Conservation (phyloP, 2,113 vertebrate genomes). For the Gnathonemus longibarbis region DNA sequence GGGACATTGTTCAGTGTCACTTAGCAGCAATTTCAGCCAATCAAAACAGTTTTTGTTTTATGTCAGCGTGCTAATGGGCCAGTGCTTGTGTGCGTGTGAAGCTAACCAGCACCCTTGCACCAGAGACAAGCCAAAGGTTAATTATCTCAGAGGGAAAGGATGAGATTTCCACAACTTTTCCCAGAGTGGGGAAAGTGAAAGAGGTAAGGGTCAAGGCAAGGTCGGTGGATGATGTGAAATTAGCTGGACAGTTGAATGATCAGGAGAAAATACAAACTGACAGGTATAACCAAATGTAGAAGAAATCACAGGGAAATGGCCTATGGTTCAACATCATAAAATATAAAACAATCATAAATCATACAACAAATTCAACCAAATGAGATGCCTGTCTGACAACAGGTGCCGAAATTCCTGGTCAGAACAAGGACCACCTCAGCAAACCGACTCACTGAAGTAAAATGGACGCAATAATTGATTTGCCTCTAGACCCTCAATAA, state of each 20-base stretch:
- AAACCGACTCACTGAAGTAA: background rate
- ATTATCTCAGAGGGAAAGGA: constrained; percentile 67
- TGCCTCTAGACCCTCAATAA: background rate
- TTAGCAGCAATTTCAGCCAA: constrained; percentile 71
- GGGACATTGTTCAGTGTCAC: constrained; percentile 65
- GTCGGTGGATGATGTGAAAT: constrained; percentile 67
- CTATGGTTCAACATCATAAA: constrained; percentile 20
- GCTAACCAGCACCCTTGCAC: constrained; percentile 53
- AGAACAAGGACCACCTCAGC: background rate
- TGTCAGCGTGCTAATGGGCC: constrained; percentile 73
- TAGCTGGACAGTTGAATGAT: constrained; percentile 66
- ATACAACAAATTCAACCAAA: constrained; percentile 64
- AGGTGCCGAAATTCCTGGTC: background rate
- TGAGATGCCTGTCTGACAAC: constrained; percentile 68
- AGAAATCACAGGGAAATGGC: constrained; percentile 34
- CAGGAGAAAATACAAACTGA: constrained; percentile 47
- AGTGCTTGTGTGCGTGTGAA: constrained; percentile 68
- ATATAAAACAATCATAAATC: no score
- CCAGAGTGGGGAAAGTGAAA: constrained; percentile 48
- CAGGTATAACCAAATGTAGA: constrained; percentile 57
- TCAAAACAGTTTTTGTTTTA: constrained; percentile 77
- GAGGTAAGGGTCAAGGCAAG: constrained; percentile 49
- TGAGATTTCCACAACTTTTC: constrained; percentile 74
- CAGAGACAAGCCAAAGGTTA: constrained; percentile 72
- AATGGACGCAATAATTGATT: background rate